These are phyloP conservation scores for Platycercus adscitus DNA, from an alignment of 2,113 vertebrate species.

Conservation along the genomic window DNA sequence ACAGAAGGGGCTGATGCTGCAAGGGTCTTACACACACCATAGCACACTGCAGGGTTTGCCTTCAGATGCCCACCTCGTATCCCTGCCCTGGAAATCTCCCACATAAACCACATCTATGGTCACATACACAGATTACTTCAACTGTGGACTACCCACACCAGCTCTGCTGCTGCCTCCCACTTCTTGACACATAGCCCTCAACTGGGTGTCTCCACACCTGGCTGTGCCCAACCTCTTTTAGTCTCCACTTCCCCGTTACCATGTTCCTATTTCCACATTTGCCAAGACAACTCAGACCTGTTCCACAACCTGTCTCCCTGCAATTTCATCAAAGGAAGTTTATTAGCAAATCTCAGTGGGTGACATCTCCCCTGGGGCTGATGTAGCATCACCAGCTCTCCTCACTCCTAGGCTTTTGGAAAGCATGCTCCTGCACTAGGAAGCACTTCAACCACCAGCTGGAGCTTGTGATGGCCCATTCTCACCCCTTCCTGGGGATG, in stretches of 20 bases:
- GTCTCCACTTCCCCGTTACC: not conserved
- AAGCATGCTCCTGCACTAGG: not conserved
- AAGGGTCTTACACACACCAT: rapidly evolving
- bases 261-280: not conserved
- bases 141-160: not conserved
- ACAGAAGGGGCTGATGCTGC: rapidly evolving
- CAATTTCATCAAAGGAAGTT: not conserved
- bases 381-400: not conserved
- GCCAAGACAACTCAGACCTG: not conserved
- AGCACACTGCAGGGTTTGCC: not conserved
- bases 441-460: rapidly evolving
- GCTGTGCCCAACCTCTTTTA: not conserved
- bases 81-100: not conserved
- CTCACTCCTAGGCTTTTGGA: not conserved
- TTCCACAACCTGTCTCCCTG: not conserved
- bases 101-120: not conserved
- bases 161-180: rapidly evolving
- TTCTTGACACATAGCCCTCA: not conserved
- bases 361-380: not conserved
- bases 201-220: too few relatives aligned
- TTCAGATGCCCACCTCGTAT: not conserved
- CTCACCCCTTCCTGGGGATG: not conserved
- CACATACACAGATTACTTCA: not conserved
- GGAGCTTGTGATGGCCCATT: not conserved
- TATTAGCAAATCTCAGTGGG: not conserved